Percentiles rank a stretch among this genome's conserved stretches.
Conservation (phyloP, 2,113 vertebrate genomes). For the Diphyllodes magnificus region DNA sequence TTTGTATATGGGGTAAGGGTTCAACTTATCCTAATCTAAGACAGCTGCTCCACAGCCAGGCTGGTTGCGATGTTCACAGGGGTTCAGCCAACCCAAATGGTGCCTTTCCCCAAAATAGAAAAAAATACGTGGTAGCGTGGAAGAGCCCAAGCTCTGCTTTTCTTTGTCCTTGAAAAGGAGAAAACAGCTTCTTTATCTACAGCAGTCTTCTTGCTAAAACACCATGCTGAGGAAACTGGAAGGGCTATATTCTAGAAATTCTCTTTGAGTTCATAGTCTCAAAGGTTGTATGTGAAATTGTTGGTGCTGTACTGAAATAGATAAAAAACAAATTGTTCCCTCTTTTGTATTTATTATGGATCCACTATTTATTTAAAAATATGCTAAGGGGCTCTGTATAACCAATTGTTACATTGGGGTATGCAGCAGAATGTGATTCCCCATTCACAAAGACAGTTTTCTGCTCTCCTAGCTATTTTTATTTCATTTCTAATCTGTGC, state of each 20-base stretch:
- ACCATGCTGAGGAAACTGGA: neutral
- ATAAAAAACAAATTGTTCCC: neutral
- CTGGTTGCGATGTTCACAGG: neutral
- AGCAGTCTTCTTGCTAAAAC: neutral
- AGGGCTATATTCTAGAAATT: neutral
- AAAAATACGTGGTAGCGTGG: neutral
- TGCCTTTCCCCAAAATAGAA: neutral
- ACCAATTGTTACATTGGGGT: neutral
- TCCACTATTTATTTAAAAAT: neutral
- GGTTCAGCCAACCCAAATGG: neutral
- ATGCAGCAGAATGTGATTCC: neutral
- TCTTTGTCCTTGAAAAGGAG: neutral
- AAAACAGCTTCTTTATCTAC: neutral
- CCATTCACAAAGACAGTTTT: neutral
- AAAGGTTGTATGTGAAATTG: neutral
- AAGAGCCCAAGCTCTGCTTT: neutral
- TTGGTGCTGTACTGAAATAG: neutral
- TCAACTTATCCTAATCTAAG: neutral
- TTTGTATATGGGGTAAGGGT: fast-evolving
- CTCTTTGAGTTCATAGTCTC: neutral
- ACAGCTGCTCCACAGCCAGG: neutral
- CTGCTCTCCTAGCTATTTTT: neutral
- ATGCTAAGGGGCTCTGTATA: neutral
- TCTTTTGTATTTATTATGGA: neutral
- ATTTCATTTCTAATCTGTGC: neutral